Base-by-base conservation (phyloP, 2,113 vertebrate genomes). In the Leucosticte australis region DNA sequence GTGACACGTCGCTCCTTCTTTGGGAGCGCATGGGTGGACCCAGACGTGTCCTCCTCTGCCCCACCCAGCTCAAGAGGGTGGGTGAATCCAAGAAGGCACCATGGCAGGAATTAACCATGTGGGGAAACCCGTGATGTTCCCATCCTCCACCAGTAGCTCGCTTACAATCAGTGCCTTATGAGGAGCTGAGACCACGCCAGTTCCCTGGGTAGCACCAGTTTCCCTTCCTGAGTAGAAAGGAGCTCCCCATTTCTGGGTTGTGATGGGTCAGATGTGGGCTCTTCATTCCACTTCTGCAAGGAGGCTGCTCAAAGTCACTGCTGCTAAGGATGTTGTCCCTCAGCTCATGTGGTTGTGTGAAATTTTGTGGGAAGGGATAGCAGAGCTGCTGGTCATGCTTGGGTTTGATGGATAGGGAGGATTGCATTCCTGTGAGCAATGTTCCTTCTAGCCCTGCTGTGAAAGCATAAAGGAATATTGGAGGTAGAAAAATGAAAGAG, bases 1-100 rank as follows among this genome's bases (percentile, higher is more conserved):
- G 73, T 96, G 93, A 88, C 95, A 96, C 22, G 59, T 90, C 2
- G 1, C 68, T 95, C 52, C 53, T 89, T 89, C 59, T 79, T 78
- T 57, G 52, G 84, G 35, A 88, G 69, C 0, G 0, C 53, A 90
- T 57, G 88, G 83, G 92, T 92, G 94, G 92, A 91, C 87, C 65
- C 93, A 96, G 57, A 82, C 2, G 1, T 85, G 74, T 89, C 71
- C 67, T 94, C 39, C 55, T 70, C 83, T 87, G 86, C 92, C 64
- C 69, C 89, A 94, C 92, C 89, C 79, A 75, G 65, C 68, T 90
- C 59, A 77, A 47, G 56, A 59, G 30, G 60, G 50, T 89, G 46
- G 77, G 56, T 78, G 60, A 95, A 82, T 84, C 74, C 62, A 64
- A 82, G 82, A 78, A 85, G 87, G 56, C 53, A 94, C 67, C 62